Conservation (phyloP, 2,888 invertebrate species). For the Ceramica pisi region DNA sequence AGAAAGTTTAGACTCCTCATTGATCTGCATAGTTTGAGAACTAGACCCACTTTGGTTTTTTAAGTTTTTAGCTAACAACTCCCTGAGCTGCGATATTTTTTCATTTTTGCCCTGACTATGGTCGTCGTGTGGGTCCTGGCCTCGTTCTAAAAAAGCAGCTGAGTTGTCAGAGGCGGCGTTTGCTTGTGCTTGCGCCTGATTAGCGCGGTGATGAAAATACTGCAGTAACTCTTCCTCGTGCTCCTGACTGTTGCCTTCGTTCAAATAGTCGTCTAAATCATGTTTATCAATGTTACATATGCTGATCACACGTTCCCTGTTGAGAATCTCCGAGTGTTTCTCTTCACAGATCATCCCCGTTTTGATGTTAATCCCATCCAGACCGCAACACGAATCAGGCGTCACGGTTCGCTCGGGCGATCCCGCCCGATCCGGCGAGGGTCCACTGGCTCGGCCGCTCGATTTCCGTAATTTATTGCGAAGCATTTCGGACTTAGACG, state of each 20-base stretch:
- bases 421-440: constrained; percentile 78
- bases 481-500: constrained; percentile 82
- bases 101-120: constrained; percentile 90
- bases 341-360: constrained; percentile 88
- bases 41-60: constrained; percentile 86
- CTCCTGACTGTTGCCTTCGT: constrained; percentile 94
- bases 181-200: constrained; percentile 66
- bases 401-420: constrained; percentile 81
- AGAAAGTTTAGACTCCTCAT: constrained; percentile 73
- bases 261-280: constrained; percentile 95
- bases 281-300: constrained; percentile 95
- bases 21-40: constrained; percentile 72
- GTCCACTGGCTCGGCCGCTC: constrained; percentile 77
- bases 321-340: constrained; percentile 90
- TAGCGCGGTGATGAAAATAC: constrained; percentile 93
- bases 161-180: constrained; percentile 62
- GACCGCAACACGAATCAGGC: constrained; percentile 89
- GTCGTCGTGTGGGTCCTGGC: constrained; percentile 87
- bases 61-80: constrained; percentile 93
- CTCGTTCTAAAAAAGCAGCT: constrained; percentile 84
- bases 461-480: constrained; percentile 70
- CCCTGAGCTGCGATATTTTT: constrained; percentile 94
- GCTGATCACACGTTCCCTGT: constrained; percentile 93
- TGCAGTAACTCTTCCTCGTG: constrained; percentile 96
- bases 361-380: constrained; percentile 85